Conservation (phyloP, 2,888 invertebrate genomes). For the Venusia cambrica region DNA sequence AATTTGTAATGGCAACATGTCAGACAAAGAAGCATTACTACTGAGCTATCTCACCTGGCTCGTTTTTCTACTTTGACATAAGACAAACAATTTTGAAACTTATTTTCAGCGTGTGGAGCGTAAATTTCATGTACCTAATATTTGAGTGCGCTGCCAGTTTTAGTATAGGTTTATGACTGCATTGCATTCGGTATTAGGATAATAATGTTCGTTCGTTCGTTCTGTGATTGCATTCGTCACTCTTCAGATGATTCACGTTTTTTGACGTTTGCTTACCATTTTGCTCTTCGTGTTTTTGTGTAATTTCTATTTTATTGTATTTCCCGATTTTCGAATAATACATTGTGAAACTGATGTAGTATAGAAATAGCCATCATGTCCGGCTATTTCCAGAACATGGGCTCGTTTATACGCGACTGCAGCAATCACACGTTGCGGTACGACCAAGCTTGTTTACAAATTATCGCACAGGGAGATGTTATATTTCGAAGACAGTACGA, state of each 20-base stretch:
- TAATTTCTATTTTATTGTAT: conserved; percentile 36
- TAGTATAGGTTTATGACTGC: too few relatives aligned
- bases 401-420: conserved; percentile 58
- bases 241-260: conserved; percentile 35
- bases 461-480: conserved; percentile 50
- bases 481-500: conserved; percentile 68
- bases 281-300: conserved; percentile 29
- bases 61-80: too few relatives aligned
- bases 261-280: conserved; percentile 9
- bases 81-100: too few relatives aligned
- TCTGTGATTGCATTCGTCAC: conserved; percentile 12
- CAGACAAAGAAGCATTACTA: too few relatives aligned
- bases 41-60: too few relatives aligned
- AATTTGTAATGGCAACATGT: too few relatives aligned
- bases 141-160: too few relatives aligned
- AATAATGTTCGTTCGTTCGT: too few relatives aligned
- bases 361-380: conserved; percentile 58
- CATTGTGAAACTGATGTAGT: conserved; percentile 43
- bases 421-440: conserved; percentile 50
- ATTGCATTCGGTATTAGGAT: conserved; percentile 17
- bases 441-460: conserved; percentile 72
- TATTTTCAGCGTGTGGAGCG: too few relatives aligned
- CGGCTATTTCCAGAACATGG: conserved; percentile 64
- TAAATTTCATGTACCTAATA: too few relatives aligned
- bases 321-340: conserved; percentile 29